A percentile compares a stretch with the other conserved stretches of the same genome.
phyloP scores from a whole-genome alignment of 2,113 vertebrate genomes.

The Gnathonemus longibarbis region DNA sequence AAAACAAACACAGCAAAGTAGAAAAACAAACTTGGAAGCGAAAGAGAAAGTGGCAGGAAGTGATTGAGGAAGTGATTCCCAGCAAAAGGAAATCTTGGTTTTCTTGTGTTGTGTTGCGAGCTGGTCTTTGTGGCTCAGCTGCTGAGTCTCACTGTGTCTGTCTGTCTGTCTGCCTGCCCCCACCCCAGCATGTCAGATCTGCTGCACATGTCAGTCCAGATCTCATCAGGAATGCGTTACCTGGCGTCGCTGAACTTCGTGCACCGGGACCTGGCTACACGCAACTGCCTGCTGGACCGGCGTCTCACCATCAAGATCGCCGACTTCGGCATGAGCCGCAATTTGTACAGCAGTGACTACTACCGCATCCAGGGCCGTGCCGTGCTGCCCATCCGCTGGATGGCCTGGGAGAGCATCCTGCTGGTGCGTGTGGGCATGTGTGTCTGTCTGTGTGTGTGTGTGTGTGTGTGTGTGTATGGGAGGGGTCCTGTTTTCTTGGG shows the following conservation, averaged over 20 bases:
- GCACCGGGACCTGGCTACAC: constrained; percentile 72
- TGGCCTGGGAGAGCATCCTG: constrained; percentile 81
- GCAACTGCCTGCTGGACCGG: constrained; percentile 78
- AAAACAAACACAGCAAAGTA: neutral
- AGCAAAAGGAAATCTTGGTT: neutral
- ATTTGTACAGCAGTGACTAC: constrained; percentile 78
- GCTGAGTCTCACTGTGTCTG: neutral
- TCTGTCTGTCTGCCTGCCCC: neutral
- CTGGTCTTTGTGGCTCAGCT: neutral
- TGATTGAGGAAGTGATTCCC: neutral
- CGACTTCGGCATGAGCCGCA: constrained; percentile 78
- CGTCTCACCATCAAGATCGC: constrained; percentile 76
- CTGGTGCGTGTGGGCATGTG: constrained; percentile 53
- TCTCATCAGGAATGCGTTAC: constrained; percentile 73
- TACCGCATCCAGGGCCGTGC: constrained; percentile 77
- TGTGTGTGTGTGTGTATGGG: neutral
- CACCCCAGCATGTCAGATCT: constrained; percentile 62
- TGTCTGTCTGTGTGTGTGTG: neutral
- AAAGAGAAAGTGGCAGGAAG: neutral
- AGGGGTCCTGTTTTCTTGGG: neutral
- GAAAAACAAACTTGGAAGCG: neutral
- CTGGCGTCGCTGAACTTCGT: constrained; percentile 76
- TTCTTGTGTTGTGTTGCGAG: neutral
- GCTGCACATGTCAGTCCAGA: constrained; percentile 75
- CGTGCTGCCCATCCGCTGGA: constrained; percentile 76